Conservation (phyloP, 2,797 vertebrate genomes). For the Rhynchonycteris naso region DNA sequence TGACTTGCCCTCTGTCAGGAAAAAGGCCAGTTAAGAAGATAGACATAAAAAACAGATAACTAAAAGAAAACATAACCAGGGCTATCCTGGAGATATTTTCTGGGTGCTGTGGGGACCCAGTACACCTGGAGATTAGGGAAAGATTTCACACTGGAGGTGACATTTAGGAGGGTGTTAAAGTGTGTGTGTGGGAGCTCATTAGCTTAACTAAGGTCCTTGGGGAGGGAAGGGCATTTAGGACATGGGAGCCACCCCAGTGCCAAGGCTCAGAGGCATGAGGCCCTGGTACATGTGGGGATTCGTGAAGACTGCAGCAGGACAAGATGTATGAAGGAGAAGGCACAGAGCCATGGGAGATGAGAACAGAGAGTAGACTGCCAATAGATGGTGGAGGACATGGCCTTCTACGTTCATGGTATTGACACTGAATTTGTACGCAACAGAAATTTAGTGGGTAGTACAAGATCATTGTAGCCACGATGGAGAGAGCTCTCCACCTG, state of each 20-base stretch:
- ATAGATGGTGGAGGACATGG: not conserved
- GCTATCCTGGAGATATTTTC: not conserved
- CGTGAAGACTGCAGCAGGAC: not conserved
- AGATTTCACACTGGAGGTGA: not conserved
- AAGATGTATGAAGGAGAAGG: not conserved
- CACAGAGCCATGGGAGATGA: not conserved
- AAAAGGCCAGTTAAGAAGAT: not conserved
- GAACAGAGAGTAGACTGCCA: not conserved
- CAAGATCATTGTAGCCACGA: too few species aligned
- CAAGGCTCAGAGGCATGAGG: not conserved
- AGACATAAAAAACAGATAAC: not conserved
- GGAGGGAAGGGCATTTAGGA: not conserved
- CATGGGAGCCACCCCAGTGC: too few species aligned
- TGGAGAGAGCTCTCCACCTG: not conserved
- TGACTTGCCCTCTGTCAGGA: not conserved
- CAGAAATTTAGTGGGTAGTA: not conserved
- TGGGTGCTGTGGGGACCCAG: not conserved
- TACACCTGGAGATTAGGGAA: not conserved
- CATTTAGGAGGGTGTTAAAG: not conserved
- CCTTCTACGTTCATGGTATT: not conserved
- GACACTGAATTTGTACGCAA: not conserved
- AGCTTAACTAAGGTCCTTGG: not conserved
- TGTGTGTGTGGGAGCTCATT: not conserved
- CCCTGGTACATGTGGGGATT: not conserved
- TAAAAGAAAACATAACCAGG: not conserved